phyloP scores from a whole-genome alignment of 2,113 vertebrate species.

The Tiliqua scincoides region DNA sequence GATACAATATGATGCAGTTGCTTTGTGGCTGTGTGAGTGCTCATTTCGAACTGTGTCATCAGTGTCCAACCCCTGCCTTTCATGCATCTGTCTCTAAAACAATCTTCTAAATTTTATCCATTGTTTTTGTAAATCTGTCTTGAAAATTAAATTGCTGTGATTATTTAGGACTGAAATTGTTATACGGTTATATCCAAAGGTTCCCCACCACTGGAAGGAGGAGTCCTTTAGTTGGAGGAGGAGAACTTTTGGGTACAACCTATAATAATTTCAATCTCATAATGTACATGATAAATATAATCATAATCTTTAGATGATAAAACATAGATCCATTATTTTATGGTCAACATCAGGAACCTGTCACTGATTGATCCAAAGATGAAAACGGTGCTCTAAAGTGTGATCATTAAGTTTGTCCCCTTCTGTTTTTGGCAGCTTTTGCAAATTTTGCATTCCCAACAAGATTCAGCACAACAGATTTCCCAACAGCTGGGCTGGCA shows the following conservation, averaged over 20 bases:
- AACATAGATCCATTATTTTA: not conserved
- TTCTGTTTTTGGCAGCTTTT: slow-evolving; percentile 80
- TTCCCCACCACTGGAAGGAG: no score
- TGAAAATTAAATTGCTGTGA: not conserved
- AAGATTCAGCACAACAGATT: slow-evolving; percentile 90
- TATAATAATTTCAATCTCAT: no score
- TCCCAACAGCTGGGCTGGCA: slow-evolving; percentile 94
- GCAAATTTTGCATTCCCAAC: slow-evolving; percentile 88
- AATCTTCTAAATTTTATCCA: not conserved
- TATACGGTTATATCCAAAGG: not conserved
- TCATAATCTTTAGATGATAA: no score
- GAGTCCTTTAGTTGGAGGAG: no score
- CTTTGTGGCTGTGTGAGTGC: not conserved
- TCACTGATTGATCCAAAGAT: slow-evolving; percentile 18
- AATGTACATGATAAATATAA: no score
- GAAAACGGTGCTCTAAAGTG: not conserved
- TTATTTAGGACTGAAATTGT: not conserved
- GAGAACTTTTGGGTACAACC: no score
- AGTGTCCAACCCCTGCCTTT: not conserved
- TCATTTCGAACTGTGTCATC: not conserved
- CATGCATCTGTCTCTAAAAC: not conserved
- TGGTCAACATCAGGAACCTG: not conserved
- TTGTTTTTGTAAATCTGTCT: not conserved
- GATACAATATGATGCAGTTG: not conserved
- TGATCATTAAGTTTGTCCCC: not conserved